Percentiles rank a stretch among this genome's conserved stretches.
These are phyloP conservation scores for Takifugu bimaculatus DNA, from an alignment of 2,113 vertebrate genomes.

Conservation along the genomic window DNA sequence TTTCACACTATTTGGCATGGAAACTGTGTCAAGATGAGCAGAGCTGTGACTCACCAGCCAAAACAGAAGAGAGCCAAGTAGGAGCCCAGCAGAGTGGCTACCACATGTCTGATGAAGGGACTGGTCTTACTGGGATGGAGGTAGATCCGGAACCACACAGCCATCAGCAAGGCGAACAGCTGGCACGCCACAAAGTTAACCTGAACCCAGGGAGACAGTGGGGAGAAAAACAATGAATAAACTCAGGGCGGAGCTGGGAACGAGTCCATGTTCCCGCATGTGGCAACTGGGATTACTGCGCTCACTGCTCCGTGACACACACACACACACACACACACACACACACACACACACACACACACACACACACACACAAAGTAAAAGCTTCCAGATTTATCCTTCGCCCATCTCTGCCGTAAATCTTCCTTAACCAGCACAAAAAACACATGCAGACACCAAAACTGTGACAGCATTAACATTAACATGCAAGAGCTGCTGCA, in stretches of 20 bases:
- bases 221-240: neutral
- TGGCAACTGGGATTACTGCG: too few species aligned
- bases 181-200: constrained; percentile 98
- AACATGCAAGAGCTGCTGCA: neutral
- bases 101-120: constrained; percentile 91
- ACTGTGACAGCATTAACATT: neutral
- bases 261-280: too few species aligned
- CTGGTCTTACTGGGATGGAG: constrained; percentile 96
- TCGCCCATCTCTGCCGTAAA: neutral
- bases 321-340: too few species aligned
- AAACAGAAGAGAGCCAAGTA: constrained; percentile 99
- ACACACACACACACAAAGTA: constrained; percentile 8
- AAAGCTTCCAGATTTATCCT: constrained; percentile 6
- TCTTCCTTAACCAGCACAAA: neutral
- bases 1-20: constrained; percentile 4
- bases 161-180: constrained; percentile 93
- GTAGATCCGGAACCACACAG: constrained; percentile 93
- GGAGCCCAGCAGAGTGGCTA: constrained; percentile 94
- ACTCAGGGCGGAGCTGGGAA: too few species aligned
- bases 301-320: too few species aligned
- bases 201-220: constrained; percentile 65
- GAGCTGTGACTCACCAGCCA: constrained; percentile 88
- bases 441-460: neutral
- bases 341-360: too few species aligned
- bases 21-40: constrained; percentile 8